phyloP scores from a whole-genome alignment of 2,113 vertebrate genomes.

The Lipophrys pholis region DNA sequence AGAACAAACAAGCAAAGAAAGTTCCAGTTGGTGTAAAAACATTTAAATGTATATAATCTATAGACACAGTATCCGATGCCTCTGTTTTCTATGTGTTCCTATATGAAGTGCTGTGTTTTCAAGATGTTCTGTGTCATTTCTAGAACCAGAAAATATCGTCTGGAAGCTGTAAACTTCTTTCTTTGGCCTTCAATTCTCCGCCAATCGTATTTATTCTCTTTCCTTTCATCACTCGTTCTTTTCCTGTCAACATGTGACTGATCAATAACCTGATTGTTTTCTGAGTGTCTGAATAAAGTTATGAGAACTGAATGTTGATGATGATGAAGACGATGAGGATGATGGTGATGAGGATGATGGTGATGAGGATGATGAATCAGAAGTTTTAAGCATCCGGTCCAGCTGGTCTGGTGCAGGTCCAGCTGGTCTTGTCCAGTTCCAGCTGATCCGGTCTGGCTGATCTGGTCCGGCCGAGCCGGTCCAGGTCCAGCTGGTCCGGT shows the following conservation, averaged over 20 bases:
- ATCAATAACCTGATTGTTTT: constrained; percentile 79
- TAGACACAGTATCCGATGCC: constrained; percentile 68
- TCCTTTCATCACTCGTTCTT: constrained; percentile 63
- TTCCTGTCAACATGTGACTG: constrained; percentile 78
- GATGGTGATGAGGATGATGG: no score
- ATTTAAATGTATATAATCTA: constrained; percentile 73
- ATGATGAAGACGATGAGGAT: no score
- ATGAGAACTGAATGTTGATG: constrained; percentile 52
- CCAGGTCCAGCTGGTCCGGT: no score
- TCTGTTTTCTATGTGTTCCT: constrained; percentile 81
- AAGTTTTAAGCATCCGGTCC: no score
- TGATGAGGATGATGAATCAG: no score
- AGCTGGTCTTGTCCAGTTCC: no score
- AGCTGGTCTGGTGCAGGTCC: no score
- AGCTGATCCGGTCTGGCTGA: no score
- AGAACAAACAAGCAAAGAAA: constrained; percentile 71
- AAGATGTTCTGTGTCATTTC: constrained; percentile 75
- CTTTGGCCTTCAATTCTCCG: no score
- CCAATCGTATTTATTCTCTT: neutral
- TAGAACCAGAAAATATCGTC: no score
- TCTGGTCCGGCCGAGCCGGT: no score
- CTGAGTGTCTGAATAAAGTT: constrained; percentile 83
- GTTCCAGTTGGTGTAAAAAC: constrained; percentile 72
- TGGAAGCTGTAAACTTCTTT: no score
- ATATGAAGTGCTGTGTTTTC: constrained; percentile 81